Percentiles rank a stretch among this genome's conserved stretches.
phyloP scores from a whole-genome alignment of 2,113 vertebrate genomes.

The Poeciliopsis prolifica region DNA sequence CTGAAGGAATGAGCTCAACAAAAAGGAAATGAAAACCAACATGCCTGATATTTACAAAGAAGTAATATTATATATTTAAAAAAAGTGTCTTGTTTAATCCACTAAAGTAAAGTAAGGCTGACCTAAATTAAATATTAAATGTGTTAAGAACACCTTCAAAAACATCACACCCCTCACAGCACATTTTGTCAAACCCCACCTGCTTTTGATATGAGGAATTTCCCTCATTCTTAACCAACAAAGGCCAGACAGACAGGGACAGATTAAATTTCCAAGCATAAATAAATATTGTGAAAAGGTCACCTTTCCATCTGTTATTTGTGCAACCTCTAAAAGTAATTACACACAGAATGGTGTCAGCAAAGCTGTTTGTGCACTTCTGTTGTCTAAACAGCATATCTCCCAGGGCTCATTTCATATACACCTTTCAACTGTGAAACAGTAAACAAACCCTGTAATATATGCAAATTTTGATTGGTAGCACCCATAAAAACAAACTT shows the following conservation, averaged over 20 bases:
- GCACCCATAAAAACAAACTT: constrained; percentile 8
- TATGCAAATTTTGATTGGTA: constrained; percentile 33
- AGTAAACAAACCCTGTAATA: constrained; percentile 56
- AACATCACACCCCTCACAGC: not conserved
- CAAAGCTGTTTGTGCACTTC: constrained; percentile 69
- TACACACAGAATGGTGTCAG: constrained; percentile 72
- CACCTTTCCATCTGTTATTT: constrained; percentile 81
- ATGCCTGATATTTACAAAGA: not conserved
- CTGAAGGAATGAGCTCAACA: constrained; percentile 17
- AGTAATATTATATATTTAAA: not conserved
- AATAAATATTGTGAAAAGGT: constrained; percentile 80
- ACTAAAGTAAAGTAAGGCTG: not conserved
- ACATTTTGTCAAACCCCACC: constrained; percentile 37
- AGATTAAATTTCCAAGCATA: constrained; percentile 77
- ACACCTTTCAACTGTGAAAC: constrained; percentile 56
- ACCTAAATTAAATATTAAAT: not conserved
- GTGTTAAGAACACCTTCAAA: constrained; percentile 6
- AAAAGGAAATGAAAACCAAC: not conserved
- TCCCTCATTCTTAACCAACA: constrained; percentile 55
- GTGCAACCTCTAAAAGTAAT: constrained; percentile 79
- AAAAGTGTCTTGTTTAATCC: not conserved
- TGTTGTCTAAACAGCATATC: constrained; percentile 69
- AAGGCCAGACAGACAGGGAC: constrained; percentile 69
- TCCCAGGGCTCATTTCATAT: constrained; percentile 67
- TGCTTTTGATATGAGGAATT: constrained; percentile 58